Conservation (phyloP, 2,113 vertebrate species). For the Phainopepla nitens region DNA sequence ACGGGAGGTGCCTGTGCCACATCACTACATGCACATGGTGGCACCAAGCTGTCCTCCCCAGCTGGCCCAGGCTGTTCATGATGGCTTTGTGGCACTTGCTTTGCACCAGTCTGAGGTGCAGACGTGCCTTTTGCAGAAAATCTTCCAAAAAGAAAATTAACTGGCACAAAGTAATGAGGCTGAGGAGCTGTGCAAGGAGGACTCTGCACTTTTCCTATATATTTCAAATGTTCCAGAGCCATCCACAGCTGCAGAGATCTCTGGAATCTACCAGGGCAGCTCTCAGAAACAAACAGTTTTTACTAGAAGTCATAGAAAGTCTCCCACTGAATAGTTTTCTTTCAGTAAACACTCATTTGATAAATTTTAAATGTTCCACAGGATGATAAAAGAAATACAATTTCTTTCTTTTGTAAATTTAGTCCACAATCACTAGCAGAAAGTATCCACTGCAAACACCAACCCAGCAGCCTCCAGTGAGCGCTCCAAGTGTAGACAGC, state of each 20-base stretch:
- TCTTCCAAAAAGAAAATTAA: not conserved
- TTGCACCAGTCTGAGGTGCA: not conserved
- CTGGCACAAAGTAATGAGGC: not conserved
- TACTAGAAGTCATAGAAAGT: not conserved
- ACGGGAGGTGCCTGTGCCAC: not conserved
- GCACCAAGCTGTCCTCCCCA: not conserved
- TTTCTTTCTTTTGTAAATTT: not conserved
- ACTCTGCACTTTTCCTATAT: not conserved
- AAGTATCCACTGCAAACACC: not conserved
- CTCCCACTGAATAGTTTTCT: not conserved
- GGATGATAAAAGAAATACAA: not conserved
- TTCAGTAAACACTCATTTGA: not conserved
- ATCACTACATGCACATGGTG: fast-evolving
- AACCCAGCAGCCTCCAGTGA: not conserved
- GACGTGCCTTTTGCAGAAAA: not conserved
- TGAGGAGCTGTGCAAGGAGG: not conserved
- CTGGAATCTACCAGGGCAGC: not conserved
- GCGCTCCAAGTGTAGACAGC: not conserved
- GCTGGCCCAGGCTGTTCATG: not conserved
- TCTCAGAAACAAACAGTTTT: not conserved
- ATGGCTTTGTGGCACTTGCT: not conserved
- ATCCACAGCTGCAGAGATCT: not conserved
- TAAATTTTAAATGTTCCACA: not conserved
- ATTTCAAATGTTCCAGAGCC: not conserved
- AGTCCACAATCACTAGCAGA: not conserved